A percentile compares a stretch with the other conserved stretches of the same genome.
These are phyloP conservation scores for Cephonodes hylas DNA, from an alignment of 2,888 invertebrate species.

Conservation along the genomic window DNA sequence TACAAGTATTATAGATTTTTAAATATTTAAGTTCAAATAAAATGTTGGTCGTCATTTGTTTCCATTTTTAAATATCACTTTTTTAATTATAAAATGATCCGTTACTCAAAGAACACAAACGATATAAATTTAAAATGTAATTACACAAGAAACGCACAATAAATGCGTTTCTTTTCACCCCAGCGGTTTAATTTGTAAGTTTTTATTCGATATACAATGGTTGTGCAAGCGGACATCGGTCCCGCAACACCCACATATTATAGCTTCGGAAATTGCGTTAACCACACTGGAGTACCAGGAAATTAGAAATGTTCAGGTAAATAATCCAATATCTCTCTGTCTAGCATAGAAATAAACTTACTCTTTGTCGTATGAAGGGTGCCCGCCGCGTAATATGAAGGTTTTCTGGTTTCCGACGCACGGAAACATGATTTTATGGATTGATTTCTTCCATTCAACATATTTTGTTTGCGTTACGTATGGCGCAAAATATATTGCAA, in stretches of 20 bases:
- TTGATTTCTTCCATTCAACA: slow-evolving; percentile 15
- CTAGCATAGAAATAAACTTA: slow-evolving; percentile 63
- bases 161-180: slow-evolving; percentile 53
- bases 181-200: slow-evolving; percentile 62
- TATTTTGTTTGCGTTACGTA: neutral
- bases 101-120: neutral
- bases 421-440: slow-evolving; percentile 25
- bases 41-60: too few species aligned
- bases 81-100: neutral
- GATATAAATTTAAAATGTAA: neutral
- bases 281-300: slow-evolving; percentile 78
- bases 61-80: neutral
- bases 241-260: slow-evolving; percentile 60
- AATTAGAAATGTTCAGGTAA: slow-evolving; percentile 79
- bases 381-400: slow-evolving; percentile 36
- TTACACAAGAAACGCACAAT: slow-evolving; percentile 10
- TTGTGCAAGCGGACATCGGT: slow-evolving; percentile 47
- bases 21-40: too few species aligned
- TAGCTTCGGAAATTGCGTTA: slow-evolving; percentile 78
- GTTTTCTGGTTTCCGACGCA: slow-evolving; percentile 34
- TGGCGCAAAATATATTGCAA: neutral
- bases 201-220: slow-evolving; percentile 74
- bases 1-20: too few species aligned
- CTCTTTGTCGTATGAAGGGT: slow-evolving; percentile 48
- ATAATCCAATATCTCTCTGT: slow-evolving; percentile 74